Base-by-base conservation (phyloP, 2,888 invertebrate species). In the Opisthograptis luteolata region DNA sequence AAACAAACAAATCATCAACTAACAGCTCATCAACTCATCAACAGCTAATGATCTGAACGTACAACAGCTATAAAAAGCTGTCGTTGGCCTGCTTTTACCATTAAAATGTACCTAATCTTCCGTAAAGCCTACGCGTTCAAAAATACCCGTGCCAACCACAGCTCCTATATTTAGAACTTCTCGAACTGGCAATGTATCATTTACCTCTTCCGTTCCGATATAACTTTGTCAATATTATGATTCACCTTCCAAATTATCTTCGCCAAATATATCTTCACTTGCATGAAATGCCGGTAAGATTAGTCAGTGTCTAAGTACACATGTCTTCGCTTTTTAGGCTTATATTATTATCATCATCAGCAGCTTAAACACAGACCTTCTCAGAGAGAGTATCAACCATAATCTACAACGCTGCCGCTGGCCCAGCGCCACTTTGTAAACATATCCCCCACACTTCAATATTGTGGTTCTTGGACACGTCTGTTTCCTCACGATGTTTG, bases 161-260 rank as follows among this genome's bases (percentile, higher is more conserved):
- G 3, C 15, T 1, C 3, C 34, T 44, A 50, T 28, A 39, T 50
- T 30, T 39, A 43, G 25, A 30, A 27, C 34, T 43, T 32, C 32
- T 39, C 27, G 25, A 34, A 49, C 30, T 27, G 42, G 22, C 27
- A 25, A 31, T 31, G 31, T 48, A 43, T 43, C 39, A 15, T 39
- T 43, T 28, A 37, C 35, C 37, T 14, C 25, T 43, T 43, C 27
- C 37, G 32, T 37, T 49, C 27, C 22, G 6, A 44, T 45, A 31
- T 50, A 39, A 44, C 30, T 50, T 34, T 45, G 49, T 49, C 40
- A 45, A 45, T 44, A 43, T 14, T 12, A 44, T 35, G 39, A 50
- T 22, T 44, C 44, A 50, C 10, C 24, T 17, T 30, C 22, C 20
- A 6, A 22, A 17, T 28, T 10, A 19, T 24, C 31, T 36, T 48